Evolutionary conservation across 2,113 vertebrate genomes (phyloP).

Genomic region (Pycnonotus jocosus): DNA sequence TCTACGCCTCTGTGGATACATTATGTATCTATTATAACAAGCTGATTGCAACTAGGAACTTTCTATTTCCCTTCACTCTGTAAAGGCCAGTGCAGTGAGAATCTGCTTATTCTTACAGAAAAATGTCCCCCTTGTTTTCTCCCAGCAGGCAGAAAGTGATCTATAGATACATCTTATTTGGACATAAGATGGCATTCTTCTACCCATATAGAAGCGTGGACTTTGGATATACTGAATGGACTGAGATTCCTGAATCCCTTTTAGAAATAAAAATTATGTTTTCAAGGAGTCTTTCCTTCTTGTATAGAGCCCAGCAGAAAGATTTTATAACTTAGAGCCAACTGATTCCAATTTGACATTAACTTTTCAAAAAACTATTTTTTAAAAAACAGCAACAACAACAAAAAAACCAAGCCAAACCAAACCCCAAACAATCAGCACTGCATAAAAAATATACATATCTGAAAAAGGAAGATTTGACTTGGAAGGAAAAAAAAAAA

Average conservation of each 20-base stretch:
- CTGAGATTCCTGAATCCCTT: background rate
- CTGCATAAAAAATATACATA: background rate
- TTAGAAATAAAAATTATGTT: background rate
- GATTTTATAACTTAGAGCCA: background rate
- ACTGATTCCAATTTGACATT: background rate
- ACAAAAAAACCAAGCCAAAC: background rate
- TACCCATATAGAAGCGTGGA: background rate
- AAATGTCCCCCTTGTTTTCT: background rate
- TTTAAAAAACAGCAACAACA: background rate
- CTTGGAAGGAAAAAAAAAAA: background rate
- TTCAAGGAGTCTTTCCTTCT: background rate
- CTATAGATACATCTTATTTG: background rate
- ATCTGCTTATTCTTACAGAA: background rate
- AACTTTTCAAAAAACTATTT: background rate
- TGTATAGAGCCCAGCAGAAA: background rate
- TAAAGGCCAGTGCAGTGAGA: background rate
- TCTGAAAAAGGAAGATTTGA: background rate
- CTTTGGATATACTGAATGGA: background rate
- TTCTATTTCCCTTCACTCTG: background rate
- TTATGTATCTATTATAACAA: conserved; percentile 7
- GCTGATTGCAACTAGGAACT: background rate
- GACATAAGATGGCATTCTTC: accelerated
- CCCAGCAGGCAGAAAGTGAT: background rate
- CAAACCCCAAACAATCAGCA: background rate
- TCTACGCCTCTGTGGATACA: background rate